Percentiles rank a stretch among this genome's conserved stretches.
Evolutionary conservation across 2,797 vertebrate species (phyloP).

Genomic region (Naso thynnoides): DNA sequence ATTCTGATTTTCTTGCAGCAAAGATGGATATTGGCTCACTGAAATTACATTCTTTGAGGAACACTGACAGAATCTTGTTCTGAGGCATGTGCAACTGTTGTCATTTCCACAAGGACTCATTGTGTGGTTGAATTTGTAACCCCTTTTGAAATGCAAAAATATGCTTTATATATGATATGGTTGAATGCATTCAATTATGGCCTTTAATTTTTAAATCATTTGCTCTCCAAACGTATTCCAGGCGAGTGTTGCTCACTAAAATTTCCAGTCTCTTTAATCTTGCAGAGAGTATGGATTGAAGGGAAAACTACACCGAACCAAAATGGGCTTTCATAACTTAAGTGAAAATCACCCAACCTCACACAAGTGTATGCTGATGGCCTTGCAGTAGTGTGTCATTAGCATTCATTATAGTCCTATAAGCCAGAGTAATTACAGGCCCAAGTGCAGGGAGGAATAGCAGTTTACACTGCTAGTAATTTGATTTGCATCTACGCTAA

Average conservation of each 20-base stretch:
- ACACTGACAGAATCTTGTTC: constrained; percentile 69
- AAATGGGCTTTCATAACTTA: constrained; percentile 74
- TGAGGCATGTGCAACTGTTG: constrained; percentile 68
- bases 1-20: constrained; percentile 60
- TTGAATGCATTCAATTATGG: constrained; percentile 78
- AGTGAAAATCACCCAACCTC: constrained; percentile 82
- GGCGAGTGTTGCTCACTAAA: constrained; percentile 54
- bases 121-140: constrained; percentile 75
- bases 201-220: constrained; percentile 74
- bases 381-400: constrained; percentile 85
- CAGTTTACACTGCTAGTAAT: constrained; percentile 89
- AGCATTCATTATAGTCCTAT: constrained; percentile 89
- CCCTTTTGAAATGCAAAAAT: constrained; percentile 81
- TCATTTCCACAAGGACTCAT: constrained; percentile 72
- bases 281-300: constrained; percentile 32
- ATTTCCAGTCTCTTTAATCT: constrained; percentile 60
- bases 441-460: constrained; percentile 86
- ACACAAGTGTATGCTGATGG: constrained; percentile 76
- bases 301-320: constrained; percentile 44
- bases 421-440: constrained; percentile 89
- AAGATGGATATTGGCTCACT: constrained; percentile 41
- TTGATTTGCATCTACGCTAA: constrained; percentile 92
- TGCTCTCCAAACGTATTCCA: constrained; percentile 69
- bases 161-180: constrained; percentile 77
- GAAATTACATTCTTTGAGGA: constrained; percentile 59